Base-by-base conservation (phyloP, 1,140 invertebrate species). In the Drosophila repletoides region DNA sequence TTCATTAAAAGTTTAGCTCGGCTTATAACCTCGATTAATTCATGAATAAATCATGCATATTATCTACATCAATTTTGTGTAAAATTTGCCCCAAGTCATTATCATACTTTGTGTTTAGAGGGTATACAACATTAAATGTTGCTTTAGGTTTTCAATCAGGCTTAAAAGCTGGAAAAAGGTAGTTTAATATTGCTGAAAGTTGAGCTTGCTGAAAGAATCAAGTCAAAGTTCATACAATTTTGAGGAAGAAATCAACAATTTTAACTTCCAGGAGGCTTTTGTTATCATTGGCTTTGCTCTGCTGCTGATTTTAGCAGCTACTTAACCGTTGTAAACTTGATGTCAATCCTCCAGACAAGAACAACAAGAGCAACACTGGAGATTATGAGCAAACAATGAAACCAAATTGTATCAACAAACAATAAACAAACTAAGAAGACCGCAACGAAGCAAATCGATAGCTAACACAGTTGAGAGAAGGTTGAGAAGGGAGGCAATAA, bases 371-470 rank as follows among this genome's bases (percentile, higher is more conserved):
- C 24, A 64, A 56, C 43, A 75, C 68, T 70, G n/a, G 79, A 84
- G 79, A 84, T 86, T 84, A 75, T 84, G 67, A 79, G 63, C 75
- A 84, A 84, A 84, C 79, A 84, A 84, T 86, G 80, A 86, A 86
- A 80, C 80, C 79, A 84, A 84, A 84, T 84, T 84, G 79, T 86
- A 72, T 74, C 71, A 84, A 86, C 79, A 84, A 84, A 84, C 80
- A 84, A 79, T 75, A 83, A 77, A 84, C 74, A 84, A 83, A 73
- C 69, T 59, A 67, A 46, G n/a, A n/a, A 49, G 41, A 63, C 55
- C 22, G 46, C 58, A 60, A 45, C 55, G 40, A 45, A 38, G 28
- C 31, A 64, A 48, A 65, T 48, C 49, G 60, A 31, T 51, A 38
- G 14, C 49, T 31, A 43, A 52, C 24, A 33, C n/a, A 49, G 56